Base-by-base conservation (phyloP, 1,140 invertebrate species). In the Drosophila neocordata region DNA sequence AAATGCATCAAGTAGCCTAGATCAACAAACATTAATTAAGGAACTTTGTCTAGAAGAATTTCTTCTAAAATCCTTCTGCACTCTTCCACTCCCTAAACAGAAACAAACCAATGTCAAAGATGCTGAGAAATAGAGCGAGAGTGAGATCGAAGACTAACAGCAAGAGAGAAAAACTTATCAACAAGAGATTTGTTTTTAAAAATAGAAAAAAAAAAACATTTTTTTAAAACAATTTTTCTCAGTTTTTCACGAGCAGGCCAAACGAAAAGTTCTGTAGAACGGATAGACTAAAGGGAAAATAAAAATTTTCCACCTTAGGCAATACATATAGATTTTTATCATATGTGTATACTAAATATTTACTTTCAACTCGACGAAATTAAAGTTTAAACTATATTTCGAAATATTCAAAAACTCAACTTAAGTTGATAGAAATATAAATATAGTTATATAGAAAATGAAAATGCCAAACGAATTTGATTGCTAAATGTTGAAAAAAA, bases 201-300 rank as follows among this genome's bases (percentile, higher is more conserved):
- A 90, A 90, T 90, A 90, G 89, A 61, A 20, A 55, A 44, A 51
- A 58, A 20, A 59, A 44, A 41, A 55, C n/a, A n/a, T 65, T 64
- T 69, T 76, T 85, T 88, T 69, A 60, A 72, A 67, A 34, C 41
- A 48, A 48, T 20, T 77, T 61, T 76, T 48, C 62, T 89, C 84
- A 90, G 89, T 90, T 90, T 89, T 89, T 61, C 64, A 69, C 81
- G 73, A 90, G 84, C 75, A 72, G 76, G 65, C 76, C 68, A 77
- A 77, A 56, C 79, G 89, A 69, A 83, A 79, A 90, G 89, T 80
- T 74, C 70, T 66, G 57, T 58, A 37, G 8, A 44, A 65, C 71
- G 64, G 70, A 64, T 44, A 48, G 53, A 65, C n/a, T n/a, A n/a
- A n/a, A n/a, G n/a, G 78, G 82, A 80, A 76, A 72, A 34, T 48